phyloP scores from a whole-genome alignment of 2,888 invertebrate species.

The Drosophila acutilabella region DNA sequence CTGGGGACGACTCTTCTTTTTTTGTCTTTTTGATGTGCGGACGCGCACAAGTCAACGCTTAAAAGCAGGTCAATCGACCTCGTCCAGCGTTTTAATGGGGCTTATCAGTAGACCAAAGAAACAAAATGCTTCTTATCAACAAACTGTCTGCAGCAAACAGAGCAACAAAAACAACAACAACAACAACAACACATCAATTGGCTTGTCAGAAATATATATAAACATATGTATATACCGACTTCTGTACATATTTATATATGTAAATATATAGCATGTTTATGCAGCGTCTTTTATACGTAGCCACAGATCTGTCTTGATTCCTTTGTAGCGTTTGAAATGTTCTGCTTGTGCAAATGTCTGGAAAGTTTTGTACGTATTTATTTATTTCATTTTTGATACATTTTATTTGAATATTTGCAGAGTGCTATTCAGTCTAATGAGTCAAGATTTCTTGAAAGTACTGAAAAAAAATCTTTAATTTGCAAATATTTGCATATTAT shows the following conservation, averaged over 20 bases:
- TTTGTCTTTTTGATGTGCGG: constrained; percentile 49
- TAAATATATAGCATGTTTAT: constrained; percentile 10
- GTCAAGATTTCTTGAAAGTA: not conserved
- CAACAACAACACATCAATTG: constrained; percentile 32
- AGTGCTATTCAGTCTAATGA: constrained; percentile 6
- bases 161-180: constrained; percentile 12
- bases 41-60: constrained; percentile 65
- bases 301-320: constrained; percentile 20
- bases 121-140: constrained; percentile 74
- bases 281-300: constrained; percentile 8
- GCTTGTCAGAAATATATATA: constrained; percentile 6
- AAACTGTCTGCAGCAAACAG: constrained; percentile 56
- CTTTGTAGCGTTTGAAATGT: constrained; percentile 13
- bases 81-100: constrained; percentile 64
- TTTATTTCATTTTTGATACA: not conserved
- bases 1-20: constrained; percentile 45
- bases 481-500: too few relatives aligned
- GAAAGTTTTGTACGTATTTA: constrained; percentile 11
- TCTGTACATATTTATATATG: not conserved
- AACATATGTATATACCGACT: not conserved
- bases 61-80: constrained; percentile 82
- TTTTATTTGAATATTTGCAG: not conserved
- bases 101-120: constrained; percentile 74
- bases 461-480: too few relatives aligned
- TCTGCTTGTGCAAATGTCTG: constrained; percentile 26